phyloP scores from a whole-genome alignment of 2,888 invertebrate species.

The Dastarcus helophoroides region DNA sequence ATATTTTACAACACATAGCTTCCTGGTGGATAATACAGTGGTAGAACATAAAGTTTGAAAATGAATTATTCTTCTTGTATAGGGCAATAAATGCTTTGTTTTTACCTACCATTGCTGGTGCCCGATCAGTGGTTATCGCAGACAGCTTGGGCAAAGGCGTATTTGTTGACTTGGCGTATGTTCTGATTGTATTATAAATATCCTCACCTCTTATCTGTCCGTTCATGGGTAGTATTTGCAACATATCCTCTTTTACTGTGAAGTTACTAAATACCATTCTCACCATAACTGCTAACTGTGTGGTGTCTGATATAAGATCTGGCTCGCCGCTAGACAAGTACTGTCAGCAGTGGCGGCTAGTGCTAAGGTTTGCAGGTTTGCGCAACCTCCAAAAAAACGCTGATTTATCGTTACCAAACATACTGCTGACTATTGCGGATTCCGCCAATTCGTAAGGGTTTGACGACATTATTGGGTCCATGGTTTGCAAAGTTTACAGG shows the following conservation, averaged over 20 bases:
- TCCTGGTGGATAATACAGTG: slow-evolving; percentile 15
- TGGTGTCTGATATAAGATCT: too few species aligned
- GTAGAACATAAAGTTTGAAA: too few species aligned
- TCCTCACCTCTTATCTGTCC: slow-evolving; percentile 11
- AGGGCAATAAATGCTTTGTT: too few species aligned
- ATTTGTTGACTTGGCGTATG: slow-evolving; percentile 1
- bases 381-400: too few species aligned
- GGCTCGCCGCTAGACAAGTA: slow-evolving; percentile 2
- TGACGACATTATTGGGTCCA: too few species aligned
- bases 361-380: too few species aligned
- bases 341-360: too few species aligned
- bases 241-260: slow-evolving; percentile 14
- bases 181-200: slow-evolving; percentile 4
- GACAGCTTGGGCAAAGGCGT: neutral
- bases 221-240: slow-evolving; percentile 15
- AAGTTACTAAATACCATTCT: slow-evolving; percentile 16
- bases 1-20: slow-evolving; percentile 14
- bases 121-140: neutral
- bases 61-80: too few species aligned
- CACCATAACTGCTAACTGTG: slow-evolving; percentile 15
- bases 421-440: too few species aligned
- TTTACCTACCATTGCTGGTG: slow-evolving; percentile 6
- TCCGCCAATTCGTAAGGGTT: too few species aligned
- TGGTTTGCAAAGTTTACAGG: too few species aligned
- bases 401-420: too few species aligned